Evolutionary conservation across 1,140 invertebrate genomes (phyloP).

Genomic region (Drosophila ogumai): DNA sequence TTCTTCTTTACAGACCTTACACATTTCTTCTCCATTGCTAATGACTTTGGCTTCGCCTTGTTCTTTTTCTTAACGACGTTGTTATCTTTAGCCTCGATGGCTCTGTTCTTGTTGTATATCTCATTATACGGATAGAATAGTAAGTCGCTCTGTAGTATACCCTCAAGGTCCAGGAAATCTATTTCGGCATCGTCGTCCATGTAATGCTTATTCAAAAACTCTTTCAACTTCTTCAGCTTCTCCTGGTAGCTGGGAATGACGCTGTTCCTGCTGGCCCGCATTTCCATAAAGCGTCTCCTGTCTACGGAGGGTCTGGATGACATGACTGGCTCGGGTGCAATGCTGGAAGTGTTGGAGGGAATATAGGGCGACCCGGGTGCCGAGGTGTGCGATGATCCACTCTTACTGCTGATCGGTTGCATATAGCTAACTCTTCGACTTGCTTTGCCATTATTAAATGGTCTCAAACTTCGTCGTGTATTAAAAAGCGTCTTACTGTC

Average conservation of each 20-base stretch:
- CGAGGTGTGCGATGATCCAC: background rate
- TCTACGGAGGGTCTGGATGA: too few relatives aligned
- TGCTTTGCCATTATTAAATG: too few relatives aligned
- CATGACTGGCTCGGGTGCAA: background rate
- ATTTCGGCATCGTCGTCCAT: background rate
- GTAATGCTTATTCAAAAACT: background rate
- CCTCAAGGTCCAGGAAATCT: background rate
- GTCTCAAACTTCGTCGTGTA: too few relatives aligned
- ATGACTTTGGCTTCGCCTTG: background rate
- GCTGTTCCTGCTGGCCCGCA: too few relatives aligned
- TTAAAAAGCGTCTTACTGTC: too few relatives aligned
- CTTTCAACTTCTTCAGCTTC: slow-evolving; percentile 1
- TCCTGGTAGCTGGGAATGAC: background rate
- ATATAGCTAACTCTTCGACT: background rate
- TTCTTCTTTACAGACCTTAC: background rate
- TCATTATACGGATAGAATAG: slow-evolving; percentile 9
- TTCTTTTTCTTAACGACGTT: too few relatives aligned
- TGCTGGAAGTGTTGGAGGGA: background rate
- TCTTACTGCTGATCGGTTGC: background rate
- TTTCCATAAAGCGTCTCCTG: background rate
- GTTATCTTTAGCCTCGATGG: background rate
- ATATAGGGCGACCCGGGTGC: background rate
- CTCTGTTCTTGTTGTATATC: background rate
- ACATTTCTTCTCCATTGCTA: background rate
- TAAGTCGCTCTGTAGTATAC: background rate